phyloP scores from a whole-genome alignment of 1,140 invertebrate species.

The Aphelenchoides avenae region DNA sequence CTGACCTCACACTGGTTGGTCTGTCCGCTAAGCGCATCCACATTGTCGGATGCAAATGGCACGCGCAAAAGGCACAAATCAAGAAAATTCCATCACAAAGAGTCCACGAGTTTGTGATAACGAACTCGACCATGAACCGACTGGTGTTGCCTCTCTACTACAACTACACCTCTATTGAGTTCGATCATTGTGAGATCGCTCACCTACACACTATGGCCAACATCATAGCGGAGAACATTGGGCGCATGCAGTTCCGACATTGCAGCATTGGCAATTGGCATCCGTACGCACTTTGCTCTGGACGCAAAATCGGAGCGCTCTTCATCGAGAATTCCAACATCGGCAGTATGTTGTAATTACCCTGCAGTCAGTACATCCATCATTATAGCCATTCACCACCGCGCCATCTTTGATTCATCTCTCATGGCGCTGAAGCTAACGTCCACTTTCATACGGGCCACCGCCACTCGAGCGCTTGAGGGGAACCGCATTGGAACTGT shows the following conservation, averaged over 20 bases:
- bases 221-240: slow-evolving; percentile 20
- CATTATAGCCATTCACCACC: slow-evolving; percentile 21
- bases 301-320: slow-evolving; percentile 20
- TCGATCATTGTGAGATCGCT: slow-evolving; percentile 21
- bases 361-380: neutral
- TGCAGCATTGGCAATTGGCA: slow-evolving; percentile 29
- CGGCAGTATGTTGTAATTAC: neutral
- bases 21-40: slow-evolving; percentile 24
- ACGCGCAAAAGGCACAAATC: slow-evolving; percentile 10
- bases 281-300: slow-evolving; percentile 25
- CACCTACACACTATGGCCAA: slow-evolving; percentile 14
- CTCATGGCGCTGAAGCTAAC: neutral
- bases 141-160: slow-evolving; percentile 16
- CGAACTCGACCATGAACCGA: slow-evolving; percentile 19
- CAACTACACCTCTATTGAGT: slow-evolving; percentile 15
- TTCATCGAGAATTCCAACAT: slow-evolving; percentile 11
- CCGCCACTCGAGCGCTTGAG: slow-evolving; percentile 12
- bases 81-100: slow-evolving; percentile 13
- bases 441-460: neutral
- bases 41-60: slow-evolving; percentile 28
- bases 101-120: slow-evolving; percentile 21
- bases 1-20: slow-evolving; percentile 16
- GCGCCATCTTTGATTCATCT: slow-evolving; percentile 16
- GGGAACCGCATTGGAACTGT: slow-evolving; percentile 7
- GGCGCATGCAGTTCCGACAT: slow-evolving; percentile 8